Percentiles rank a stretch among this genome's conserved stretches.
These are phyloP conservation scores for Percopsis transmontana DNA, from an alignment of 2,113 vertebrate species.

Conservation along the genomic window DNA sequence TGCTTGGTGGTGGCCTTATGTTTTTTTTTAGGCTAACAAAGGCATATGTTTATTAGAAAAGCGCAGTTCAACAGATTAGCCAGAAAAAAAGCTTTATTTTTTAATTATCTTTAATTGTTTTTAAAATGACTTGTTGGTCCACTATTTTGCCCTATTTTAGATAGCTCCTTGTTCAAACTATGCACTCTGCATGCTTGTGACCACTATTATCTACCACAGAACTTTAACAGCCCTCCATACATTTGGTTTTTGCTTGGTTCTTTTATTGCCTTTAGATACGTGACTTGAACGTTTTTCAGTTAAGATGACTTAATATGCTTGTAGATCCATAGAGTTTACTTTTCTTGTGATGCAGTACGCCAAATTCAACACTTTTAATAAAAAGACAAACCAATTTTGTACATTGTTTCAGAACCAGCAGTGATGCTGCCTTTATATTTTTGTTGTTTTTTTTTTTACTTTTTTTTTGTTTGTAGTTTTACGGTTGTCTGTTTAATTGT, in stretches of 20 bases:
- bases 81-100: slow-evolving; percentile 38
- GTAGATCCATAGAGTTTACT: slow-evolving; percentile 57
- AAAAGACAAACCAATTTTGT: slow-evolving; percentile 55
- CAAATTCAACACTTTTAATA: slow-evolving; percentile 57
- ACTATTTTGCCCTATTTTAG: slow-evolving; percentile 64
- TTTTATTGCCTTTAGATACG: slow-evolving; percentile 70
- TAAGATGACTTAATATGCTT: slow-evolving; percentile 74
- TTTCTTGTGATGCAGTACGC: slow-evolving; percentile 55
- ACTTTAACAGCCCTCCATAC: slow-evolving; percentile 81
- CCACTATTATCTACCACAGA: slow-evolving; percentile 90
- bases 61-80: slow-evolving; percentile 46
- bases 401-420: slow-evolving; percentile 74
- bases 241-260: slow-evolving; percentile 52
- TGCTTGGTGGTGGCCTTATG: slow-evolving; percentile 27
- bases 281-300: slow-evolving; percentile 84
- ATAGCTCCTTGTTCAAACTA: slow-evolving; percentile 72
- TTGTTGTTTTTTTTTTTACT: slow-evolving; percentile 66
- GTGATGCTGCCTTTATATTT: slow-evolving; percentile 64
- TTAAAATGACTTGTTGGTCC: slow-evolving; percentile 38
- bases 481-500: slow-evolving; percentile 67
- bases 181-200: slow-evolving; percentile 81
- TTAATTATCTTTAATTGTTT: slow-evolving; percentile 47
- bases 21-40: slow-evolving; percentile 5
- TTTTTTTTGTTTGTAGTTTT: slow-evolving; percentile 78
- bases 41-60: slow-evolving; percentile 14